Conservation (phyloP, 2,888 invertebrate species). For the Uloborus plumipes region DNA sequence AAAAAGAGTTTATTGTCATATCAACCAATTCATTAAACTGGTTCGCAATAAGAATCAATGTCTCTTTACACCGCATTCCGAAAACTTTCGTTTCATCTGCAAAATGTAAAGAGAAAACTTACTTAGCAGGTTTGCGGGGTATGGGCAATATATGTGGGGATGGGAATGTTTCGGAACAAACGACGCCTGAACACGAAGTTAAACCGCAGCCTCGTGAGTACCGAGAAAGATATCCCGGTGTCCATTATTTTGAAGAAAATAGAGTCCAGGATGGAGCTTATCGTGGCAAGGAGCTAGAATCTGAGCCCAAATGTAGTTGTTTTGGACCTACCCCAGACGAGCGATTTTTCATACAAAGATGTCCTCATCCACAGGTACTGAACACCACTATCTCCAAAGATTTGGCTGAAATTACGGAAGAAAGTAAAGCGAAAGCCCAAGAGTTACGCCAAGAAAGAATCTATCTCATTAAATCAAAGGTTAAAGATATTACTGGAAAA, state of each 20-base stretch:
- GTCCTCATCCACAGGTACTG: constrained; percentile 71
- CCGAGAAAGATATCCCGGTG: constrained; percentile 46
- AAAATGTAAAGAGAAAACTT: constrained; percentile 2
- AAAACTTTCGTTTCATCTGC: not conserved
- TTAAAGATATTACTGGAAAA: constrained; percentile 66
- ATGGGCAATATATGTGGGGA: constrained; percentile 60
- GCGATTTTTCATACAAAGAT: constrained; percentile 56
- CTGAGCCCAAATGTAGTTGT: constrained; percentile 55
- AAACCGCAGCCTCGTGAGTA: constrained; percentile 4
- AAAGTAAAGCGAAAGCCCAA: constrained; percentile 71
- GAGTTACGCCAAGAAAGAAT: constrained; percentile 73
- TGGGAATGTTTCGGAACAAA: constrained; percentile 39
- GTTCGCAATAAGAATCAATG: no score
- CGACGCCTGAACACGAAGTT: constrained; percentile 11
- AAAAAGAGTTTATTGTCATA: no score
- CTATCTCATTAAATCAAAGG: constrained; percentile 70
- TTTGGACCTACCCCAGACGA: constrained; percentile 58
- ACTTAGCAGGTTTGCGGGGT: constrained; percentile 10
- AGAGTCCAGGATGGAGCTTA: constrained; percentile 31
- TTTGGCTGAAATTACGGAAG: constrained; percentile 72
- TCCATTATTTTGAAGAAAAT: constrained; percentile 52
- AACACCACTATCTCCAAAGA: constrained; percentile 74
- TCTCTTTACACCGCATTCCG: no score
- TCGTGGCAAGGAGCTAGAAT: constrained; percentile 28
- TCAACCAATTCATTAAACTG: no score